These are phyloP conservation scores for Murina feae DNA, from an alignment of 2,113 vertebrate genomes.

Conservation along the genomic window DNA sequence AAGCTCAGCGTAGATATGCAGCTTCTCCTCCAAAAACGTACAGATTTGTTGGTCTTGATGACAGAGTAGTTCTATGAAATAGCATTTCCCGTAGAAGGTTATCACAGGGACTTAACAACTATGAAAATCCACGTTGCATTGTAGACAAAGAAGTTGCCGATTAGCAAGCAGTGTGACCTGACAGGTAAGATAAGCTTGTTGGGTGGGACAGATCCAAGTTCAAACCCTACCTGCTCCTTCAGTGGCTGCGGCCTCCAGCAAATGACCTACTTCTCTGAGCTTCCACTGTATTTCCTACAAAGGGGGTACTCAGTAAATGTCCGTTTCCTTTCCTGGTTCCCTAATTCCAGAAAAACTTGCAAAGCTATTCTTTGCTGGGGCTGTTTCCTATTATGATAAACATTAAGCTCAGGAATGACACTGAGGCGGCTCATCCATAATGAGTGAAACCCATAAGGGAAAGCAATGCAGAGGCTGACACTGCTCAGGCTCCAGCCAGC, in stretches of 20 bases:
- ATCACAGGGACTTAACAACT: neutral
- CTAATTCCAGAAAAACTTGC: neutral
- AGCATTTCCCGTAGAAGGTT: neutral
- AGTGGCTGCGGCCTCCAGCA: neutral
- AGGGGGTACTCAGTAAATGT: neutral
- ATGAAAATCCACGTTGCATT: neutral
- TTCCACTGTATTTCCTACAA: neutral
- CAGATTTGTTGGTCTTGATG: conserved; percentile 94
- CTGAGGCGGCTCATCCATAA: neutral
- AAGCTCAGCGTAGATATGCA: conserved; percentile 87
- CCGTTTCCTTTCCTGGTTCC: neutral
- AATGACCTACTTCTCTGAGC: neutral
- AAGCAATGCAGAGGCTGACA: neutral
- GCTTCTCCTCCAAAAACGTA: conserved; percentile 91
- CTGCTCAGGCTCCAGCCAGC: neutral
- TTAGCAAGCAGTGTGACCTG: neutral
- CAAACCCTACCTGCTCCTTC: neutral
- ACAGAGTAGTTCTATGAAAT: conserved; percentile 80
- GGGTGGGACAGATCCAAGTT: neutral
- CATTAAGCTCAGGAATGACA: conserved; percentile 2
- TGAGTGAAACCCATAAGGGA: neutral
- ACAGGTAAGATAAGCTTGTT: neutral
- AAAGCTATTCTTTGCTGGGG: neutral
- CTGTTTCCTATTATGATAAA: conserved; percentile 46
- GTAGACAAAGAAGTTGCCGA: neutral